phyloP scores from a whole-genome alignment of 2,113 vertebrate species.

The human (Homo sapiens) region GRCh38 chr3:75891001-75891500 shows the following conservation, averaged over 20 bases:
- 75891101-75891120: background rate
- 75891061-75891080: background rate
- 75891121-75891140: background rate
- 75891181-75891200: background rate
- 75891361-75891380: conserved; percentile 50
- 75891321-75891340: background rate
- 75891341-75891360: background rate
- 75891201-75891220: background rate
- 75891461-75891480: background rate
- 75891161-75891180: background rate
- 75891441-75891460: conserved; percentile 37
- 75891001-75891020: background rate
- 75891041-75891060: background rate
- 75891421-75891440: background rate
- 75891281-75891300: background rate
- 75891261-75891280: background rate
- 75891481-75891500: conserved; percentile 17
- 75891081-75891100: background rate
- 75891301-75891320: background rate
- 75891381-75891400: conserved; percentile 62
- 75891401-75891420: conserved; percentile 41
- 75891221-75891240: background rate
- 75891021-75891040: background rate
- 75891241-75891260: background rate
- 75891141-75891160: background rate